Evolutionary conservation across 2,888 invertebrate species (phyloP), one percentile per base, ranked within the genome.

Genomic region (Xestoiulus laeticollis): DNA sequence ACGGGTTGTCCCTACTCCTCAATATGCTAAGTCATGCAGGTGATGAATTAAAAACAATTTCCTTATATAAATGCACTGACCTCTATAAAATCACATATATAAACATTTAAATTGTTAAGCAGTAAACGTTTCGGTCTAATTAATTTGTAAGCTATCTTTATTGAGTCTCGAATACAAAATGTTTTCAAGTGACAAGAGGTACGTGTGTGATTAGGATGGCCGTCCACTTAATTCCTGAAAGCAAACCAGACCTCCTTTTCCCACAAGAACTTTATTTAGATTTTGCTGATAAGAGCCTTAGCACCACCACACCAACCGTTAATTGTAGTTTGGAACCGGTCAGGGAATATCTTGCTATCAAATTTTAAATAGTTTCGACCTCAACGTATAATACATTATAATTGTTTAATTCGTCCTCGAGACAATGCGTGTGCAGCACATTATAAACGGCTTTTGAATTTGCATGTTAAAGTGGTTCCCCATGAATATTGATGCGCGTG

Each of bases 321-420:
- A 53, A 53, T 53, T 53, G 53, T 53, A 19, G 53, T 53, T 53
- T 53, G 53, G 19, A 53, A 53, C 26, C 68, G 1, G 68, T 1
- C 26, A 68, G 26, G 19, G n/a, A 26, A 68, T 68, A 68, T n/a
- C 26, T 26, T 68, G 26, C 26, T 68, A 8, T 26, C 68, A 68
- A 68, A 68, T 68, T 26, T 12, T 26, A 68, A 68, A 68, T 68
- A 26, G 68, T 68, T 68, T 68, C 68, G 68, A 68, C 68, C 68
- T 68, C 68, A 68, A 16, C 59, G 10, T 16, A 59, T 59, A 22
- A 59, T 68, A 68, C 68, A 4, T 68, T 68, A 68, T 68, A 68
- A 68, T 68, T 68, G 68, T 68, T 68, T 68, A 68, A 68, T 68
- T 68, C 26, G 68, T 68, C 68, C 68, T 68, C 68, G n/a, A 68